phyloP scores from a whole-genome alignment of 2,113 vertebrate genomes.

The Cyprinodon brontotheroides region DNA sequence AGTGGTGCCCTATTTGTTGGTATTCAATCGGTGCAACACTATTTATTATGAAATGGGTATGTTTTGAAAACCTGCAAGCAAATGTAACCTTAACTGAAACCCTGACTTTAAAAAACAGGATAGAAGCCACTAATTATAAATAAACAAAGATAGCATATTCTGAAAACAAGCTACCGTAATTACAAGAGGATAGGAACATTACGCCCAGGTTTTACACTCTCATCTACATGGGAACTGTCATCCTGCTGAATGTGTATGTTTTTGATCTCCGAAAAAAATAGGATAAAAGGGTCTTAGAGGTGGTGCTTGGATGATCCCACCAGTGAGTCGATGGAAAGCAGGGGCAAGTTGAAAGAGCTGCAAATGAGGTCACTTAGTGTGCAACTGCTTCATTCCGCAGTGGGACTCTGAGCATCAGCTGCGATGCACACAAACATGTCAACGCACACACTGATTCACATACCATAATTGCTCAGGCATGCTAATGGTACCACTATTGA shows the following conservation, averaged over 20 bases:
- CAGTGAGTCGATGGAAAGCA: slow-evolving; percentile 22
- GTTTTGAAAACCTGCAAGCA: no score
- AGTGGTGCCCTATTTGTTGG: no score
- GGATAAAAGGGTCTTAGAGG: not conserved
- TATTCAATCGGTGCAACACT: no score
- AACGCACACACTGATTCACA: slow-evolving; percentile 16
- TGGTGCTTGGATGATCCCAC: slow-evolving; percentile 23
- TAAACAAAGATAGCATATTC: not conserved
- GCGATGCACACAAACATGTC: slow-evolving; percentile 5
- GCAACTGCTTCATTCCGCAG: slow-evolving; percentile 28
- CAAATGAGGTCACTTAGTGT: slow-evolving; percentile 56
- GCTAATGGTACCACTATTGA: slow-evolving; percentile 55
- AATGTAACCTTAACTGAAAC: no score
- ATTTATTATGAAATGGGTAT: no score
- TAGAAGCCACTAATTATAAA: not conserved
- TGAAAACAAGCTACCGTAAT: slow-evolving; percentile 2
- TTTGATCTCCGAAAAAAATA: slow-evolving; percentile 17
- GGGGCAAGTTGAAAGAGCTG: slow-evolving; percentile 53
- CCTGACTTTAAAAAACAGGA: not conserved
- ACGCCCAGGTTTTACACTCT: slow-evolving; percentile 19
- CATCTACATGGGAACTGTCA: slow-evolving; percentile 12
- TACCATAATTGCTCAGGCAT: slow-evolving; percentile 34
- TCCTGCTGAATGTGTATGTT: not conserved
- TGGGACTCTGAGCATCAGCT: slow-evolving; percentile 27
- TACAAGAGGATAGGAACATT: slow-evolving; percentile 2